phyloP scores from a whole-genome alignment of 2,113 vertebrate genomes.

The Coptodon bakossiorum region DNA sequence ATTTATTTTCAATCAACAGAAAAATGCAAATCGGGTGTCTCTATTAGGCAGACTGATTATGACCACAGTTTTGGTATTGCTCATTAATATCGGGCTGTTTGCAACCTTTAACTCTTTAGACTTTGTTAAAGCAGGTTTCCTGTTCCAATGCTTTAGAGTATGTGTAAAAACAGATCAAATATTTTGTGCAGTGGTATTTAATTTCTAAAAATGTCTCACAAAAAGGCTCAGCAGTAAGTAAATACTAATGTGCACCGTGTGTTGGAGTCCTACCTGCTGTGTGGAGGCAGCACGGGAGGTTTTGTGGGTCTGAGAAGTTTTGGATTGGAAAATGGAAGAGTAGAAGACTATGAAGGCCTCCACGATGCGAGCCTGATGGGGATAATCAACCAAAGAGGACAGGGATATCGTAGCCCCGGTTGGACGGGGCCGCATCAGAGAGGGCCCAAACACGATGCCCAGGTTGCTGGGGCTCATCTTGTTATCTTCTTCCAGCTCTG shows the following conservation, averaged over 20 bases:
- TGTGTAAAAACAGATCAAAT: neutral
- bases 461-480: slow-evolving; percentile 95
- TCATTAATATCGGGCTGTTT: fast-evolving
- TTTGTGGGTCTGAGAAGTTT: slow-evolving; percentile 22
- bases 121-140: neutral
- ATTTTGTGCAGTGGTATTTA: neutral
- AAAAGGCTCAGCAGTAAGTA: neutral
- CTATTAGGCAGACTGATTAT: neutral
- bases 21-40: neutral
- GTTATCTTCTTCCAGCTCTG: slow-evolving; percentile 89
- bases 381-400: slow-evolving; percentile 95
- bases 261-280: slow-evolving; percentile 32
- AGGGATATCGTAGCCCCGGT: slow-evolving; percentile 89
- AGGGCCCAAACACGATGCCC: slow-evolving; percentile 94
- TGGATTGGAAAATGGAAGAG: slow-evolving; percentile 71
- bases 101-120: neutral
- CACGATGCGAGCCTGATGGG: slow-evolving; percentile 89
- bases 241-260: neutral
- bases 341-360: slow-evolving; percentile 91
- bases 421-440: slow-evolving; percentile 90
- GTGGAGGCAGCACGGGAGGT: neutral
- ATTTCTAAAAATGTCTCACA: neutral
- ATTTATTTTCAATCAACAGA: fast-evolving
- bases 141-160: neutral
- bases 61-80: neutral